Base-by-base conservation (phyloP, 2,888 invertebrate species). In the Laothoe populi region DNA sequence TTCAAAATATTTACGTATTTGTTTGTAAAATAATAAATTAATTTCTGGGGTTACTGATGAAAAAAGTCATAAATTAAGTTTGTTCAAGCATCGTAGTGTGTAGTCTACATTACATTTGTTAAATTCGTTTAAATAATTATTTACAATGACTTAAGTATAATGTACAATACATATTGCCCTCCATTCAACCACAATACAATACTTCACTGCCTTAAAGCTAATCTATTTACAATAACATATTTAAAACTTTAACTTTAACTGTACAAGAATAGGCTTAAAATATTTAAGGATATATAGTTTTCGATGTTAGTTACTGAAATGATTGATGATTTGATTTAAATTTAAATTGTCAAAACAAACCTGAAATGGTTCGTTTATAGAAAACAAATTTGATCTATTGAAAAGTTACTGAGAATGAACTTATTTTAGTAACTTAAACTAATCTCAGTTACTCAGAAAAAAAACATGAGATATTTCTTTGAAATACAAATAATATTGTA, bases 51-150 rank as follows among this genome's bases (percentile, higher is more conserved):
- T 16, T 53, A 53, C 35, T 35, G 11, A 53, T 35, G 4, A 31
- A 53, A 35, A 35, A 53, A 35, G 21, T 35, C 11, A 19, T 11
- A 31, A 35, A 35, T 11, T 35, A 19, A 4, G 16, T 49, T 19
- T 65, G 64, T 66, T 64, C 42, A 42, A 23, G 44, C 44, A 19
- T 60, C 57, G 40, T 44, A 44, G 44, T 49, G 60, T 49, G 42
- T 40, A 42, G 49, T 60, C 60, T 59, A 61, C 53, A 53, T 44
- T 61, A 61, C 38, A 42, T 53, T 53, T 40, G 49, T 61, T 61
- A 61, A 61, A 61, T 61, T 61, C 60, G 60, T 63, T 63, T 60
- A 63, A 63, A 63, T 60, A 63, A 45, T 26, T 63, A 63, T 63
- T 57, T 63, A 63, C 63, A 63, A 13, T 42, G 7, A 38, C 35